These are phyloP conservation scores for Plecturocebus donacophilus DNA, from an alignment of 2,113 vertebrate species.

Conservation along the genomic window DNA sequence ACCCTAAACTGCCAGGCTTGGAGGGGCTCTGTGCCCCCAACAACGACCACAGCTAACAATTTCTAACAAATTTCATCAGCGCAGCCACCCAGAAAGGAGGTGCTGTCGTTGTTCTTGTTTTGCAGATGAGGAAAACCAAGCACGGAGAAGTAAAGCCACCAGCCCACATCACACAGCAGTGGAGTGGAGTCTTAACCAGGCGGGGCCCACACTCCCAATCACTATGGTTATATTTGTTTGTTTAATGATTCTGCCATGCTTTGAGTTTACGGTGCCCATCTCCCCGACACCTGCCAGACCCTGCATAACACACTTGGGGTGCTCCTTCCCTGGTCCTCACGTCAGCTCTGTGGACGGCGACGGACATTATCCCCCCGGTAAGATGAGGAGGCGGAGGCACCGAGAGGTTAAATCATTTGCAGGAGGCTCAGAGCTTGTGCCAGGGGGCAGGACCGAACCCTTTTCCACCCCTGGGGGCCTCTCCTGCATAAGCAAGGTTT, in stretches of 20 bases:
- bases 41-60: background rate
- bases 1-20: background rate
- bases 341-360: background rate
- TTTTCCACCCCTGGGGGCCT: background rate
- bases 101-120: background rate
- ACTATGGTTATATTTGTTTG: background rate
- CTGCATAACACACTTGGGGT: fast-evolving
- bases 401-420: background rate
- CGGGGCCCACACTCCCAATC: fast-evolving
- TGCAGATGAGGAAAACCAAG: background rate
- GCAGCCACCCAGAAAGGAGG: background rate
- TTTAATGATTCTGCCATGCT: background rate
- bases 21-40: background rate
- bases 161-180: background rate
- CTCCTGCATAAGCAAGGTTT: too few species aligned
- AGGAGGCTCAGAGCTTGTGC: background rate
- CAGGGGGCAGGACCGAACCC: background rate
- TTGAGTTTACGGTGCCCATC: background rate
- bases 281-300: fast-evolving
- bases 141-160: background rate
- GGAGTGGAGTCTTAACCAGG: background rate
- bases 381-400: background rate
- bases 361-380: background rate
- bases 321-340: background rate
- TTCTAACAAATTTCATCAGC: too few species aligned